Conservation (phyloP, 1,140 invertebrate genomes). For the Leptinotarsa undecemlineata region DNA sequence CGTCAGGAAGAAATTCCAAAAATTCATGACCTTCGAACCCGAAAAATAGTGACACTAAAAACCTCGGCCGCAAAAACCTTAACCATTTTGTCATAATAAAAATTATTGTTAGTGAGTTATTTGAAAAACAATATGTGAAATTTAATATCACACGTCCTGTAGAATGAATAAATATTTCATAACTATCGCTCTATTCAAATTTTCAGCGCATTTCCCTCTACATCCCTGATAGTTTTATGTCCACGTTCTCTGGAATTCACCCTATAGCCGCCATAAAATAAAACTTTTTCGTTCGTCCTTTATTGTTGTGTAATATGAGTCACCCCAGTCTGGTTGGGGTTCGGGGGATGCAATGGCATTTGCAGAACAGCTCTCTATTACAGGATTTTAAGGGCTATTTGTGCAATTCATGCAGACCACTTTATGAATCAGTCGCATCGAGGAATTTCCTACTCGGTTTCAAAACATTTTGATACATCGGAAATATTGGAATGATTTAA, state of each 20-base stretch:
- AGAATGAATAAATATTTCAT: not conserved
- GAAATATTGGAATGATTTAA: not conserved
- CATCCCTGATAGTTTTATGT: not conserved
- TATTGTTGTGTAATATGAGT: conserved; percentile 1
- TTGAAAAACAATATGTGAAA: too few species aligned
- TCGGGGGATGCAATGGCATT: conserved; percentile 4
- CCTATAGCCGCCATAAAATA: not conserved
- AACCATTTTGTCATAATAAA: too few species aligned
- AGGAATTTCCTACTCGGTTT: not conserved
- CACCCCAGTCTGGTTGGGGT: not conserved
- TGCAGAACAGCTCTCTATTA: conserved; percentile 5
- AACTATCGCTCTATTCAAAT: not conserved
- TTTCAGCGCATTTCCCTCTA: not conserved
- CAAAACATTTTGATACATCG: conserved; percentile 2
- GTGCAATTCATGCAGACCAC: conserved; percentile 5
- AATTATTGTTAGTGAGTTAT: too few species aligned
- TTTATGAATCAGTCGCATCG: conserved; percentile 3
- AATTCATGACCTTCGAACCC: too few species aligned
- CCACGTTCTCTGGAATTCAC: not conserved
- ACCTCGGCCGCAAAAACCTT: too few species aligned
- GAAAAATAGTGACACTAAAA: too few species aligned
- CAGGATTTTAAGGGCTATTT: not conserved
- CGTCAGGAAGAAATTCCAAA: too few species aligned
- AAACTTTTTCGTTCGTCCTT: conserved; percentile 1
- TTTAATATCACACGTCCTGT: too few species aligned